Evolutionary conservation across 30 jellyfish, hydroid and myxozoan genomes (phyloP).

Genomic region (Aurelia sp.): DNA sequence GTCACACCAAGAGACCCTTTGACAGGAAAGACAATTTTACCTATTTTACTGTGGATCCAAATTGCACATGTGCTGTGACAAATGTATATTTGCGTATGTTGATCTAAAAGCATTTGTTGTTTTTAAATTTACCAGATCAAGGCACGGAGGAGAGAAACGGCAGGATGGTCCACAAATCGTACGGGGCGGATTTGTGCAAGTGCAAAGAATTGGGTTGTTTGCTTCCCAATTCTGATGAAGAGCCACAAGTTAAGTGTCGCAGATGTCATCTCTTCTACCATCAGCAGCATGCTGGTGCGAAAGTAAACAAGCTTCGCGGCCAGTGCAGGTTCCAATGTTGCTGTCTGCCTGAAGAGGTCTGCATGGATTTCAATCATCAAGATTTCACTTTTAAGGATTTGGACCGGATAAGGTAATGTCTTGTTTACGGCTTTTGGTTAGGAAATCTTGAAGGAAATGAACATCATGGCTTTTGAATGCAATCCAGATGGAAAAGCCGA

Average conservation of each 20-base stretch:
- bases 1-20: too few relatives aligned
- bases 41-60: background rate
- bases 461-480: background rate
- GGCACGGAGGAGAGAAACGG: background rate
- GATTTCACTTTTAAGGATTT: background rate
- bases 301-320: background rate
- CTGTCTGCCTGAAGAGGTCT: slow-evolving; percentile 5
- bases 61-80: background rate
- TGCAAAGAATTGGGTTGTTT: background rate
- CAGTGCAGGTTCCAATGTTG: background rate
- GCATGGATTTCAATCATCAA: background rate
- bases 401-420: background rate
- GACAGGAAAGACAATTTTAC: too few relatives aligned
- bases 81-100: background rate
- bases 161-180: background rate
- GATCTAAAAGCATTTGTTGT: background rate
- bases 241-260: slow-evolving; percentile 6
- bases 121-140: background rate
- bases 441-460: too few relatives aligned
- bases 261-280: slow-evolving; percentile 2
- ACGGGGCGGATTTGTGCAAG: slow-evolving; percentile 4
- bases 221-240: background rate
- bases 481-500: too few relatives aligned
- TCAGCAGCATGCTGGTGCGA: background rate
- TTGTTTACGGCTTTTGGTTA: background rate